Conservation (phyloP, 1,140 invertebrate species). For the Sycobia sp. region DNA sequence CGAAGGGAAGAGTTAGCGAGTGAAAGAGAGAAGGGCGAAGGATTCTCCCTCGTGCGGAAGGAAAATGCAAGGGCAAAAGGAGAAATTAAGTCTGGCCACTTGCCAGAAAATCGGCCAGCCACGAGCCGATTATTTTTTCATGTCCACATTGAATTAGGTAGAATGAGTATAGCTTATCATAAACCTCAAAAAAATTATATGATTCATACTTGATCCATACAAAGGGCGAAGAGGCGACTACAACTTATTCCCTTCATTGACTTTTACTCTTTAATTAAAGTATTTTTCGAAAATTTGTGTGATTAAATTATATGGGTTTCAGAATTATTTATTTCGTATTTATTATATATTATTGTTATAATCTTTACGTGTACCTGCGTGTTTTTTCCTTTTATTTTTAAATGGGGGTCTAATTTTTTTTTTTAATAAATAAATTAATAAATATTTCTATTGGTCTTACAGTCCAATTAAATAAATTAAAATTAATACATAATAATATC, state of each 20-base stretch:
- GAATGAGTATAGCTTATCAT: slow-evolving; percentile 10
- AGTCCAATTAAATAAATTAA: too few relatives aligned
- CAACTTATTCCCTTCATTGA: not conserved
- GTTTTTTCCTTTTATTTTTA: too few relatives aligned
- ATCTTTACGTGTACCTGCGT: too few relatives aligned
- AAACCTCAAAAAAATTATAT: not conserved
- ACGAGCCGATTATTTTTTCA: slow-evolving; percentile 24
- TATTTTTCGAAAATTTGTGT: not conserved
- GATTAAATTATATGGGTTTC: too few relatives aligned
- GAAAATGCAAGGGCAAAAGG: slow-evolving; percentile 19
- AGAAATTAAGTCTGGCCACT: slow-evolving; percentile 16
- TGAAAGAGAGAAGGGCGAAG: not conserved
- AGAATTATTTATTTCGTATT: too few relatives aligned
- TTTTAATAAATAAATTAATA: too few relatives aligned
- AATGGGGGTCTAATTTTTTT: too few relatives aligned
- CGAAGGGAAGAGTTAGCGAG: too few relatives aligned
- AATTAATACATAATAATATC: too few relatives aligned
- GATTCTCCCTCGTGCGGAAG: not conserved
- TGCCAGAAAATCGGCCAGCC: slow-evolving; percentile 16
- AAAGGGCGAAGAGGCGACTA: not conserved
- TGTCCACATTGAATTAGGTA: slow-evolving; percentile 19
- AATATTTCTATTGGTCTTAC: too few relatives aligned
- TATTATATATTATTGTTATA: too few relatives aligned
- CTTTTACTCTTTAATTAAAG: not conserved
- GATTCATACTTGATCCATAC: not conserved